Percentiles rank a stretch among this genome's conserved stretches.
Evolutionary conservation across 2,888 invertebrate genomes (phyloP).

Genomic region (Hedychridium roseum): DNA sequence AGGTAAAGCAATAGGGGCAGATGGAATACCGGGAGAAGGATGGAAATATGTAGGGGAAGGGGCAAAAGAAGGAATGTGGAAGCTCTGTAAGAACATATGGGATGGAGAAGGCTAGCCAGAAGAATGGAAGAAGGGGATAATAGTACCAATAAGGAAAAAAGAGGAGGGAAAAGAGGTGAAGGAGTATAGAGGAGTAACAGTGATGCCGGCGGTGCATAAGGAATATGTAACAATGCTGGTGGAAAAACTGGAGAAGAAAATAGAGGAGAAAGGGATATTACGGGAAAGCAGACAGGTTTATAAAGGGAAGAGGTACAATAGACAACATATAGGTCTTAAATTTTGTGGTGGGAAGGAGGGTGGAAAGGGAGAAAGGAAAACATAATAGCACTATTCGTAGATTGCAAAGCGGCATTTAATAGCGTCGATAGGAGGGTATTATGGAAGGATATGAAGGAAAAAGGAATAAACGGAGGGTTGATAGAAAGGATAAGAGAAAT

Average conservation of each 20-base stretch:
- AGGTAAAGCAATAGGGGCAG: not conserved
- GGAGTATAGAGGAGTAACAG: conserved; percentile 2
- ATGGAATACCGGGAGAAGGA: not conserved
- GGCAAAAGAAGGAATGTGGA: not conserved
- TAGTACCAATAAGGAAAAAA: not conserved
- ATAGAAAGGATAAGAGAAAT: conserved; percentile 1
- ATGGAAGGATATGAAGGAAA: not conserved
- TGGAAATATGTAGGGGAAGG: not conserved
- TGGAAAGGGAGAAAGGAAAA: not conserved
- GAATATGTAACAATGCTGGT: not conserved
- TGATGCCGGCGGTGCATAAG: not conserved
- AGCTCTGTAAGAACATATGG: conserved; percentile 4
- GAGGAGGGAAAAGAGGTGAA: not conserved
- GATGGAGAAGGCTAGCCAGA: not conserved
- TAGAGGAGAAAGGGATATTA: not conserved
- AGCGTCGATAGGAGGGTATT: not conserved
- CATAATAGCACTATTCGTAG: not conserved
- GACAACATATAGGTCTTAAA: conserved; percentile 1
- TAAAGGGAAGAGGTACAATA: conserved; percentile 1
- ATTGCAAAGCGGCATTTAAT: not conserved
- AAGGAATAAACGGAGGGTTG: not conserved
- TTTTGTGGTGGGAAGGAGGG: not conserved
- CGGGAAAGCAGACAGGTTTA: conserved; percentile 7
- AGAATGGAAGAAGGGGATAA: conserved; percentile 3
- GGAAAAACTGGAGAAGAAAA: not conserved